Percentiles rank a stretch among this genome's conserved stretches.
These are phyloP conservation scores for Atta colombica DNA, from an alignment of 1,140 invertebrate species.

Conservation along the genomic window DNA sequence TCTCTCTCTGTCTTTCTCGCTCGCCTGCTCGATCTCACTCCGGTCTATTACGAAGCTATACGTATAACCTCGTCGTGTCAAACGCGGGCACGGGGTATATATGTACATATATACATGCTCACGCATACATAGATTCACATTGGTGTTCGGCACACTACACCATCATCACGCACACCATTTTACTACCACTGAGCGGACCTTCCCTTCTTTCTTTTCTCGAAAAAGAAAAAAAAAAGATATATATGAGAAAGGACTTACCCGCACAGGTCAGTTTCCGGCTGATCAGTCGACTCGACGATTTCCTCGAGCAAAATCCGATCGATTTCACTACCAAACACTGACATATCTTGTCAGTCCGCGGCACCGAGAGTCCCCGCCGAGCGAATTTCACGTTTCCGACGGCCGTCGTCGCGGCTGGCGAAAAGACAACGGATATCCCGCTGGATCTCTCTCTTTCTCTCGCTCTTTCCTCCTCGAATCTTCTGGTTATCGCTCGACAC, in stretches of 20 bases:
- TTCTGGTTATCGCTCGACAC: slow-evolving; percentile 7
- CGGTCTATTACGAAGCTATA: background rate
- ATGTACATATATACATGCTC: slow-evolving; percentile 1
- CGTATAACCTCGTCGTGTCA: slow-evolving; percentile 48
- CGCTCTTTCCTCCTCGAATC: background rate
- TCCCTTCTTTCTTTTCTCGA: background rate
- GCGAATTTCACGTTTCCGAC: slow-evolving; percentile 58
- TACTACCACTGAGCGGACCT: background rate
- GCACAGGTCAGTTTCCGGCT: slow-evolving; percentile 83
- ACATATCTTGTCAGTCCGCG: slow-evolving; percentile 83
- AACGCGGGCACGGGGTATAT: slow-evolving; percentile 17
- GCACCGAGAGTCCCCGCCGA: slow-evolving; percentile 71
- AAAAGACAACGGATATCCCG: slow-evolving; percentile 57
- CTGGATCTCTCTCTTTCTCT: background rate
- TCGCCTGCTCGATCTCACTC: background rate
- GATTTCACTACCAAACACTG: slow-evolving; percentile 83
- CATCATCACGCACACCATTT: too few species aligned
- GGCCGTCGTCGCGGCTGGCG: slow-evolving; percentile 69
- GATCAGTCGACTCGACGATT: slow-evolving; percentile 85
- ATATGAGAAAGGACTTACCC: slow-evolving; percentile 79
- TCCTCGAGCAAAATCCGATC: slow-evolving; percentile 85
- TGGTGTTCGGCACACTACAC: background rate
- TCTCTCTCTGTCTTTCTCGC: background rate
- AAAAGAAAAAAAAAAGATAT: background rate
- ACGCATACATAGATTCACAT: slow-evolving; percentile 46